These are phyloP conservation scores for Lampris incognitus DNA, from an alignment of 2,113 vertebrate genomes.

Conservation along the genomic window DNA sequence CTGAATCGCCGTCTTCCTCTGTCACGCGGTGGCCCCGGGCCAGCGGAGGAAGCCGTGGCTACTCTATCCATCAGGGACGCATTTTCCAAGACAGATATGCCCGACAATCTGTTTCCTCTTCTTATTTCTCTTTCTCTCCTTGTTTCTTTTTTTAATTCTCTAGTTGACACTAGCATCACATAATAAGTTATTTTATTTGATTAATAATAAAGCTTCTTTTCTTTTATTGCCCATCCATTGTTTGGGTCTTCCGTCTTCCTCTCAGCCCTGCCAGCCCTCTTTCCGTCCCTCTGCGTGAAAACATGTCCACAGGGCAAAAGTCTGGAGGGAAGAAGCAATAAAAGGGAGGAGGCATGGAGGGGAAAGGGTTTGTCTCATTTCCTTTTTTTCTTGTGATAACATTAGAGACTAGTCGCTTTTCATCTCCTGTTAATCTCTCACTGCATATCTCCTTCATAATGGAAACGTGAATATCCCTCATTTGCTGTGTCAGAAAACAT, in stretches of 20 bases:
- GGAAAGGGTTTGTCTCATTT: slow-evolving; percentile 49
- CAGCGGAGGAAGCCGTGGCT: slow-evolving; percentile 40
- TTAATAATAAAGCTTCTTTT: neutral
- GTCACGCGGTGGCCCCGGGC: slow-evolving; percentile 47
- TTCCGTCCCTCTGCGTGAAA: slow-evolving; percentile 45
- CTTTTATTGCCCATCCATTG: neutral
- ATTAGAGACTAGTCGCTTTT: slow-evolving; percentile 24
- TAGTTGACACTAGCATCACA: neutral
- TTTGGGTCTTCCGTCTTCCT: slow-evolving; percentile 15
- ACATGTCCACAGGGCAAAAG: slow-evolving; percentile 36
- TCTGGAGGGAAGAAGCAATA: slow-evolving; percentile 30
- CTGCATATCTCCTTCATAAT: slow-evolving; percentile 5
- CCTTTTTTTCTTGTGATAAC: slow-evolving; percentile 54
- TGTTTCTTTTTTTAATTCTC: slow-evolving; percentile 6
- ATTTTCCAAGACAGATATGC: too few relatives aligned
- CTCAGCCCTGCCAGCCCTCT: neutral
- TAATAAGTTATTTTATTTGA: neutral
- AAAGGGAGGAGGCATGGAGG: slow-evolving; percentile 6
- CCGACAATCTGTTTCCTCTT: too few relatives aligned
- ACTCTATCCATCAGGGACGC: neutral
- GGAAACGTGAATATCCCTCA: slow-evolving; percentile 15
- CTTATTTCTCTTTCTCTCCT: neutral
- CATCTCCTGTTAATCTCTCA: slow-evolving; percentile 25
- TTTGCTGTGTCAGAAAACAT: neutral
- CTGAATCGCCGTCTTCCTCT: slow-evolving; percentile 50